These are phyloP conservation scores for Gnathonemus echidnorhynchus DNA, from an alignment of 2,113 vertebrate genomes.

Conservation along the genomic window DNA sequence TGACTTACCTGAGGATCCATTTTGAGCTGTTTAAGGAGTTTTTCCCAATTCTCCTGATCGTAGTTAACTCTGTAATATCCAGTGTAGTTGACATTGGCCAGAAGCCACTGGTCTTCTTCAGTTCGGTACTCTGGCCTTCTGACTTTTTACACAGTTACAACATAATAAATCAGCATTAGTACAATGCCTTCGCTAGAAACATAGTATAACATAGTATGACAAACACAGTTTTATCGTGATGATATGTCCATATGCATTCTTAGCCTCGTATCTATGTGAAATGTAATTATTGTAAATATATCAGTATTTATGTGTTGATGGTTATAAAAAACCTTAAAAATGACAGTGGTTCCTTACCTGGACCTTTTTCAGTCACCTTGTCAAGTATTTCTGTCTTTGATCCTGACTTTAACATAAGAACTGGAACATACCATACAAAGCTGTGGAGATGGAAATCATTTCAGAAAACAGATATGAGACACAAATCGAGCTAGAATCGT, in stretches of 20 bases:
- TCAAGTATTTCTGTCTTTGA: too few species aligned
- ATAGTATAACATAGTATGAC: too few species aligned
- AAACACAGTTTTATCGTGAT: neutral
- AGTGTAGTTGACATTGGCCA: slow-evolving; percentile 68
- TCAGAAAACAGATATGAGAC: neutral
- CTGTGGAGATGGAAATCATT: slow-evolving; percentile 43
- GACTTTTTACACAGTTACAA: slow-evolving; percentile 38
- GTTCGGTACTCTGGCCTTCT: neutral
- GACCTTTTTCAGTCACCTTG: slow-evolving; percentile 22
- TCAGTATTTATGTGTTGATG: neutral
- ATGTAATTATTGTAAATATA: neutral
- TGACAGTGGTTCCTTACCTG: slow-evolving; percentile 25
- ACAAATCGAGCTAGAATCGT: neutral
- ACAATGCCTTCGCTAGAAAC: neutral
- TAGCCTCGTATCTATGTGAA: neutral
- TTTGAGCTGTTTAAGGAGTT: slow-evolving; percentile 60
- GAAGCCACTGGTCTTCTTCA: slow-evolving; percentile 55
- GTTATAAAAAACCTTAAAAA: neutral
- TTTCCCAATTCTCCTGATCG: slow-evolving; percentile 72
- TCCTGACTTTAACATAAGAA: slow-evolving; percentile 39
- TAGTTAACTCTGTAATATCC: slow-evolving; percentile 92
- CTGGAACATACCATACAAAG: slow-evolving; percentile 64
- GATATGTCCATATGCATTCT: neutral
- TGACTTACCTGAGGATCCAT: slow-evolving; percentile 42
- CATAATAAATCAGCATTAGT: neutral